Conservation (phyloP, 2,888 invertebrate species). For the Frankliniella fusca region DNA sequence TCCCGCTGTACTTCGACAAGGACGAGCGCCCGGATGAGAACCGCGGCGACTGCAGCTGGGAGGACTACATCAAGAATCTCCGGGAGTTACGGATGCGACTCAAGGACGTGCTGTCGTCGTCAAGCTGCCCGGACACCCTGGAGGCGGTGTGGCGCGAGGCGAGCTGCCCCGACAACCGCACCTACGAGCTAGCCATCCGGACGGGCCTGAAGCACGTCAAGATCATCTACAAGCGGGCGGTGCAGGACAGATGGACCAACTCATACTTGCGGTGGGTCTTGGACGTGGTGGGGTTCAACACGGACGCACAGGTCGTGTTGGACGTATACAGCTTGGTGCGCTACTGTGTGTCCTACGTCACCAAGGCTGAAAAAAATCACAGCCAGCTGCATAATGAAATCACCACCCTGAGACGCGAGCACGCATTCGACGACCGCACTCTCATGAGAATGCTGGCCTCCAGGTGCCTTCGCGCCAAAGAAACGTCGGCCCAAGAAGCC, state of each 20-base stretch:
- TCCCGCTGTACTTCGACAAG: neutral
- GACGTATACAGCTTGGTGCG: neutral
- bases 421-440: neutral
- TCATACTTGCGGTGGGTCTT: too few species aligned
- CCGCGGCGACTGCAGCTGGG: neutral
- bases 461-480: neutral
- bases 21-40: neutral
- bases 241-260: too few species aligned
- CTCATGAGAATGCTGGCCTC: neutral
- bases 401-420: neutral
- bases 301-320: too few species aligned
- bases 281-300: too few species aligned
- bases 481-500: neutral
- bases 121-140: conserved; percentile 10
- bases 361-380: neutral
- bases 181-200: neutral
- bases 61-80: neutral
- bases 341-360: neutral
- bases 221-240: neutral
- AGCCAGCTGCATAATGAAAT: neutral
- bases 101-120: neutral
- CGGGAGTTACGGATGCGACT: neutral
- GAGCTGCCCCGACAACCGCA: neutral
- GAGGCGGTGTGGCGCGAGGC: neutral
- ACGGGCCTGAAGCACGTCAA: conserved; percentile 9